phyloP scores from a whole-genome alignment of 2,797 vertebrate genomes.

The Ibycter americanus region DNA sequence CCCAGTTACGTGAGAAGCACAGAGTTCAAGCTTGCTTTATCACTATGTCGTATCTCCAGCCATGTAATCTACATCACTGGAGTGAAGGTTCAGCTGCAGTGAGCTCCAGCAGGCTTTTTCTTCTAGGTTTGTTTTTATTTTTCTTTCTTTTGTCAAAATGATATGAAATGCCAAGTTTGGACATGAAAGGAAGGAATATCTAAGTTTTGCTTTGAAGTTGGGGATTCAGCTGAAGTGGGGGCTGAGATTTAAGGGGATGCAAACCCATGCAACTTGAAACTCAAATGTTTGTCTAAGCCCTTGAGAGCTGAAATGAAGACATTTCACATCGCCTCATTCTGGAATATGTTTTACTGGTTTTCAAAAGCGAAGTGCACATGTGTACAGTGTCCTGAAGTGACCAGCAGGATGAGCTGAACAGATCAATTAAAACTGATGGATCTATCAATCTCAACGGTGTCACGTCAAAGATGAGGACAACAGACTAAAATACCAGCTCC shows the following conservation, averaged over 20 bases:
- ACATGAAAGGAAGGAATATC: conserved; percentile 45
- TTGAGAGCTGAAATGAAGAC: neutral
- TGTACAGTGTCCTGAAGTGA: neutral
- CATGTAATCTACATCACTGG: conserved; percentile 20
- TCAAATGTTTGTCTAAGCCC: conserved; percentile 40
- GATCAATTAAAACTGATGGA: neutral
- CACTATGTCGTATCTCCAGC: neutral
- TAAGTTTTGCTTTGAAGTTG: conserved; percentile 43
- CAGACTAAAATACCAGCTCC: neutral
- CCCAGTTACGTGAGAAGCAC: neutral
- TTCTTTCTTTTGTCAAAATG: conserved; percentile 38
- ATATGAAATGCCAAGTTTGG: conserved; percentile 34
- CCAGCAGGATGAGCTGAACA: neutral
- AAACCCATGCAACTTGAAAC: neutral
- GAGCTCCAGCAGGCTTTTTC: conserved; percentile 22
- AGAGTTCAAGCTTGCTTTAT: conserved; percentile 12
- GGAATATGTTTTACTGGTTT: neutral
- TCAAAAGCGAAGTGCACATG: neutral
- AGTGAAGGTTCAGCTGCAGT: neutral
- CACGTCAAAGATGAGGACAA: neutral
- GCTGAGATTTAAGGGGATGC: conserved; percentile 31
- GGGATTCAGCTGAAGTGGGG: neutral
- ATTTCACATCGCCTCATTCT: neutral
- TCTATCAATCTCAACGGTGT: neutral
- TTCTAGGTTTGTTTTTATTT: conserved; percentile 49